Percentiles rank a stretch among this genome's conserved stretches.
Evolutionary conservation across 2,888 invertebrate species (phyloP).

Genomic region (Cephus nigrinus): DNA sequence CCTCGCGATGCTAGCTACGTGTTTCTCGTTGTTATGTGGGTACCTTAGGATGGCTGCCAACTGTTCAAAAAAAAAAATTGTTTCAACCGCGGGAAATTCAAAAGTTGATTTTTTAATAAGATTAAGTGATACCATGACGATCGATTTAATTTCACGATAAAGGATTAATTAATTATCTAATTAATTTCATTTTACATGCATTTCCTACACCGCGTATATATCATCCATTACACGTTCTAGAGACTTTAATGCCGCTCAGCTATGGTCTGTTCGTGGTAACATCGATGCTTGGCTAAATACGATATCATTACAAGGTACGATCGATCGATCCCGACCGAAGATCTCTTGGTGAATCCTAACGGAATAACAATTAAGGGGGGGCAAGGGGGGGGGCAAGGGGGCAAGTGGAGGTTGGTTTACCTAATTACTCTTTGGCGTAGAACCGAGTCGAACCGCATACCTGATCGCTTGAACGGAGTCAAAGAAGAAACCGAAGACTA

Average conservation of each 20-base stretch:
- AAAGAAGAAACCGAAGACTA: neutral
- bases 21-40: neutral
- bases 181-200: neutral
- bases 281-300: neutral
- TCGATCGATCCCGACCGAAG: neutral
- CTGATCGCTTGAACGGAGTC: neutral
- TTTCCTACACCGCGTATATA: neutral
- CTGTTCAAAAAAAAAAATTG: neutral
- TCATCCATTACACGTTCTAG: neutral
- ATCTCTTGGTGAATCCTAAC: neutral
- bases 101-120: neutral
- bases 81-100: neutral
- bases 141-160: neutral
- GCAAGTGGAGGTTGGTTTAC: neutral
- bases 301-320: neutral
- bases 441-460: slow-evolving; percentile 2
- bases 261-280: neutral
- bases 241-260: neutral
- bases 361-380: neutral
- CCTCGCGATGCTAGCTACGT: neutral
- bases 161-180: neutral
- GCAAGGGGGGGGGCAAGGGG: neutral
- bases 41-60: neutral
- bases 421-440: slow-evolving; percentile 7
- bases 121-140: neutral